Percentiles rank a stretch among this genome's conserved stretches.
Conservation (phyloP, 2,113 vertebrate species). For the Ardeotis arabs region DNA sequence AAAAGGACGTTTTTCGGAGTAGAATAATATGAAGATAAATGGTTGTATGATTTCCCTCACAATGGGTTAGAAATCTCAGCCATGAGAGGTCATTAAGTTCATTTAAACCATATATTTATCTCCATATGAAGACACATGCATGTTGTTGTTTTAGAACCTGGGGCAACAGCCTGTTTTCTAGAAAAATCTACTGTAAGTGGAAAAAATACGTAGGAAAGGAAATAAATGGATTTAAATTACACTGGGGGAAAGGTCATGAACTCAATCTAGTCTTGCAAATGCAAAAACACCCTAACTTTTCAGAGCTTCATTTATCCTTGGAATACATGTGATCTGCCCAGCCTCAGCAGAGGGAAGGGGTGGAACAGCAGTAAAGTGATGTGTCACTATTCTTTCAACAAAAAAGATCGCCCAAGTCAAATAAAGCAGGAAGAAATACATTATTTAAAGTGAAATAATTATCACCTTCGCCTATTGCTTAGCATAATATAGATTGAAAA, state of each 20-base stretch:
- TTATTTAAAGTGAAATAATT: constrained; percentile 30
- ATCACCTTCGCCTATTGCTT: background rate
- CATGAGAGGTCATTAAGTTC: background rate
- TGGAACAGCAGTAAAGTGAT: background rate
- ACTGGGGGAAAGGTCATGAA: background rate
- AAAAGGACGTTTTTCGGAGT: background rate
- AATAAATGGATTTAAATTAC: constrained; percentile 36
- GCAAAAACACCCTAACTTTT: background rate
- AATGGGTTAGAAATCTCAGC: background rate
- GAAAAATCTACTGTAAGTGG: background rate
- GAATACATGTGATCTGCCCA: constrained; percentile 5
- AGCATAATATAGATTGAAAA: background rate
- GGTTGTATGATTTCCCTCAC: background rate
- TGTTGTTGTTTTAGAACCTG: background rate
- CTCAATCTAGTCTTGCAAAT: constrained; percentile 36
- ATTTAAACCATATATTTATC: background rate
- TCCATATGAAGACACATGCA: background rate
- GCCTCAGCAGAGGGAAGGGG: background rate
- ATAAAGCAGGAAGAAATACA: constrained; percentile 6
- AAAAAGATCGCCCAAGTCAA: background rate
- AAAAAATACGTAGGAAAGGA: background rate
- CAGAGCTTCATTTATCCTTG: constrained; percentile 27
- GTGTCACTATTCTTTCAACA: constrained; percentile 14
- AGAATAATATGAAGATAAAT: background rate
- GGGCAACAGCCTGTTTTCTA: background rate